Evolutionary conservation across 2,797 vertebrate genomes (phyloP).

Genomic region (Luscinia luscinia): DNA sequence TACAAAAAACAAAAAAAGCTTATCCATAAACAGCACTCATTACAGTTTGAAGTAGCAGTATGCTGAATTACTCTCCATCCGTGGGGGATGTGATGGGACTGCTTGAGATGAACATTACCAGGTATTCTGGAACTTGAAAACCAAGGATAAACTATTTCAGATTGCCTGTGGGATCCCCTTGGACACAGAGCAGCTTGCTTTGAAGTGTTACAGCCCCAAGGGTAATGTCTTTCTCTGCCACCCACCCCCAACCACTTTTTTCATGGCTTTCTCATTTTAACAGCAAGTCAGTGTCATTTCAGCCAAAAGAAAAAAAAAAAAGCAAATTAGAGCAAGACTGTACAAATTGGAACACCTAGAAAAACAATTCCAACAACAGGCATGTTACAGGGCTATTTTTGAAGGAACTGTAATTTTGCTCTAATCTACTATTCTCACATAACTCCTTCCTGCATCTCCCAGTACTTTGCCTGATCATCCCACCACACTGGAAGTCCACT

Average conservation of each 20-base stretch:
- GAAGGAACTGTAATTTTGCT: background rate
- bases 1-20: background rate
- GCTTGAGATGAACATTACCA: background rate
- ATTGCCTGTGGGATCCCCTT: background rate
- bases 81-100: background rate
- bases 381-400: background rate
- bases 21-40: slow-evolving; percentile 21
- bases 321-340: background rate
- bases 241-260: background rate
- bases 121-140: background rate
- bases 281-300: background rate
- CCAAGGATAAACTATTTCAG: background rate
- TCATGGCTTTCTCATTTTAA: background rate
- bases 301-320: background rate
- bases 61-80: slow-evolving; percentile 47
- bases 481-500: background rate
- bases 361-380: background rate
- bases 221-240: background rate
- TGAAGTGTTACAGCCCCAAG: background rate
- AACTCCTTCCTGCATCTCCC: background rate
- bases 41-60: slow-evolving; percentile 19
- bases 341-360: background rate
- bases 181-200: background rate
- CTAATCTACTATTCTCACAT: background rate
- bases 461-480: background rate